Evolutionary conservation across 35 echinoderm and acorn worm species (phyloP), one percentile per base, ranked within the genome.

Genomic region (Heliocidaris tuberculata): DNA sequence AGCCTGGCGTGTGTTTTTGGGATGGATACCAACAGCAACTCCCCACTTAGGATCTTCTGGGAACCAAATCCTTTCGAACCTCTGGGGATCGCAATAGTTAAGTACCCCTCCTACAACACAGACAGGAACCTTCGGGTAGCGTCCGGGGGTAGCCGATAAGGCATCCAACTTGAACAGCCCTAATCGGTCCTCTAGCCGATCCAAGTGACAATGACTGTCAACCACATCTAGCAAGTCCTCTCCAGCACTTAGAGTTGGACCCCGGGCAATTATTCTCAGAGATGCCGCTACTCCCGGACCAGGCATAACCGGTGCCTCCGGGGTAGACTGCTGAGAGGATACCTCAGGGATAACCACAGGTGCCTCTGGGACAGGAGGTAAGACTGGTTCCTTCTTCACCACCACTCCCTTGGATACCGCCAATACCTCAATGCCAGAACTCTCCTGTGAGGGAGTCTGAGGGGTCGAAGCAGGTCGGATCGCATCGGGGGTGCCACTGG

Each of bases 71-170:
- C 6, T 86, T 29, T n/a, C 32, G 13, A 8, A 86, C 85, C 32
- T 7, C n/a, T 86, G 85, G 85, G 93, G 93, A 27, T 94, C 93
- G 54, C 59, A 94, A 65, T 94, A 94, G 7, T 94, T 94, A 1
- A 94, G 49, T 15, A 94, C 54, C 31, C 93, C 93, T 70, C 93
- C 93, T 0, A 31, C 17, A 15, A 94, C 30, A 2, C 30, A 13
- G 19, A 94, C 59, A 7, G 93, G 48, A 0, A n/a, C 19, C n/a
- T 30, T 12, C 0, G 93, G 49, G 6, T 9, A 31, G 19, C 93
- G 42, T 19, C 59, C 93, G 3, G 59, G 49, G 12, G 50, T 65
- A 31, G 49, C 93, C 12, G 12, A 2, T 11, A 94, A 19, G 2
- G 48, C 49, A 24, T 1, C 2, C 0, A 70, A 17, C 13, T 48